Evolutionary conservation across 2,113 vertebrate species (phyloP), one percentile per base, ranked within the genome.

Genomic region (Monopterus albus): DNA sequence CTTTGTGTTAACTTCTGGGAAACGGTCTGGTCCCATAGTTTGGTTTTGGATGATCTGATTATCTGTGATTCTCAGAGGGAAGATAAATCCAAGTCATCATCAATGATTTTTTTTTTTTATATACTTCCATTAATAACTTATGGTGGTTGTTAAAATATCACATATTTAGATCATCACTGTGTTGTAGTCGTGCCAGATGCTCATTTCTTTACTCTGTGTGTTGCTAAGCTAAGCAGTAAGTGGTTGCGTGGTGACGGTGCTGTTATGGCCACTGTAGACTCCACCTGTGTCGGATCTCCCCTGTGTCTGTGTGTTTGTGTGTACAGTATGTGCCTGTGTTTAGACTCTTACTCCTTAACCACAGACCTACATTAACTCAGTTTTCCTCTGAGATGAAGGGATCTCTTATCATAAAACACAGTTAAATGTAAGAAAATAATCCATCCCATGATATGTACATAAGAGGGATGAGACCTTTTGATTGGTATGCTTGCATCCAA

Each of bases 1-100:
- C 82, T 89, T 78, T 79, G 68, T 89, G 79, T 89, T 81, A 75
- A 75, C 71, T 85, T 87, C 66, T 65, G 61, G 77, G 75, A 74
- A 86, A 82, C 56, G 21, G 29, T 87, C 45, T 63, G 71, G 78
- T 78, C 61, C 56, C 4, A 21, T 70, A 47, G 51, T 77, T 79
- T 65, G 25, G 28, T 40, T 78, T 60, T 49, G 23, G 7, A 46
- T 45, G 15, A 18, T 53, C 4, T 23, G 10, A 70, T 71, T 64
- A 12, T 42, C 18, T 49, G 55, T 61, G 6, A 72, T 35, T 63
- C 31, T 12, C 12, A 13, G 3, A 64, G 7, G n/a, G 5, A 29
- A 64, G 73, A 57, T 23, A 28, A 49, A 26, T 33, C 40, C 40
- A 49, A 57, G n/a, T 51, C 45, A 29, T 38, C 13, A 21, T 12